Conservation (phyloP, 2,113 vertebrate species). For the Damaliscus lunatus region DNA sequence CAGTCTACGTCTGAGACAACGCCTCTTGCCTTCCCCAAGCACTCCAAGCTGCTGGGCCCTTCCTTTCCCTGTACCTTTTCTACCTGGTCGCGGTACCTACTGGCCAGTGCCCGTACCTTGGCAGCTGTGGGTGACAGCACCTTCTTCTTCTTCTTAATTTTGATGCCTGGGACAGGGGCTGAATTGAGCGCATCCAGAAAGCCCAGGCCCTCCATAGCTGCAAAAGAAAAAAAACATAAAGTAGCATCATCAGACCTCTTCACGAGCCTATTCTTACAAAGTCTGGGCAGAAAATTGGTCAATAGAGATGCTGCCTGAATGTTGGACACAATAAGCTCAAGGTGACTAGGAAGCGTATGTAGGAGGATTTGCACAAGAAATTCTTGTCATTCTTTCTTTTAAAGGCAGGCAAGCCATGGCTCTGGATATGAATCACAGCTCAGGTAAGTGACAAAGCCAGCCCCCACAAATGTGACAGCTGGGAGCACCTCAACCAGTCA, state of each 20-base stretch:
- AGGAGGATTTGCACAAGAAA: not conserved
- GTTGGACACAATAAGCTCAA: not conserved
- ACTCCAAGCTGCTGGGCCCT: not conserved
- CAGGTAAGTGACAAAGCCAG: not conserved
- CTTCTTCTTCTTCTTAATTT: constrained; percentile 98
- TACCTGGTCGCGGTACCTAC: not conserved
- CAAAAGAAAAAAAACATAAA: not conserved
- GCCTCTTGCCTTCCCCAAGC: not conserved
- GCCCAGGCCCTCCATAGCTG: constrained; percentile 94
- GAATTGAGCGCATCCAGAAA: constrained; percentile 97
- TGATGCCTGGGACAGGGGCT: constrained; percentile 93
- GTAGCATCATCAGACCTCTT: not conserved
- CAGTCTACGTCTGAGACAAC: accelerated
- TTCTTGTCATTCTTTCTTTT: not conserved
- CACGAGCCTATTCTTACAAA: not conserved
- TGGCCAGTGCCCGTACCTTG: constrained; percentile 84
- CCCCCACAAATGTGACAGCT: not conserved
- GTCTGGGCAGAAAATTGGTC: not conserved
- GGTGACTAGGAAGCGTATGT: not conserved
- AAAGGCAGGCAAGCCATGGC: not conserved
- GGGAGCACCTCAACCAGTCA: not conserved
- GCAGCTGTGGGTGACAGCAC: constrained; percentile 89
- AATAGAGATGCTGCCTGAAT: not conserved
- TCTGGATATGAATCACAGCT: not conserved
- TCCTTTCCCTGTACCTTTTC: not conserved